Evolutionary conservation across 1,140 invertebrate genomes (phyloP).

Genomic region (Drosophila mauritiana): DNA sequence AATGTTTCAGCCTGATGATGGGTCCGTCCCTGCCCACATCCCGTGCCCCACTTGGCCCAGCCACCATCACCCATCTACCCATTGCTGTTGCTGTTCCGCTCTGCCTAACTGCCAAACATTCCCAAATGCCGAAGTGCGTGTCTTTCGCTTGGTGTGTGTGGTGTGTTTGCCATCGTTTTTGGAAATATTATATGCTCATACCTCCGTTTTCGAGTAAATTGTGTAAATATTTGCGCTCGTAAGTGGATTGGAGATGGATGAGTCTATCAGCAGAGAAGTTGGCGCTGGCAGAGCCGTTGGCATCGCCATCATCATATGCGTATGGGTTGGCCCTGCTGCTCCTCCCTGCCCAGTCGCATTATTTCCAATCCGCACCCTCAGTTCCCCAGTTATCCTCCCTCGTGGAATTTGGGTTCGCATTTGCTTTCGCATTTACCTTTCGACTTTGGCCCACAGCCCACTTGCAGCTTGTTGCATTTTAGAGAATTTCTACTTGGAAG

Average conservation of each 20-base stretch:
- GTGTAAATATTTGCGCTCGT: conserved; percentile 84
- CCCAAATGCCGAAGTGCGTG: conserved; percentile 38
- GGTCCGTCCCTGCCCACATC: not conserved
- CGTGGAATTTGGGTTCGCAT: not conserved
- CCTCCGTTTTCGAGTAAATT: conserved; percentile 85
- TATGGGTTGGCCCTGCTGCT: conserved; percentile 9
- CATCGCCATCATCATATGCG: conserved; percentile 59
- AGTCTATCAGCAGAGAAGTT: conserved; percentile 82
- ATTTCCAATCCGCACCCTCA: conserved; percentile 39
- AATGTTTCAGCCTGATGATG: conserved; percentile 73
- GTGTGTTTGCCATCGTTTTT: conserved; percentile 81
- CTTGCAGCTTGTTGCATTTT: conserved; percentile 32
- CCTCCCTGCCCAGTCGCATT: not conserved
- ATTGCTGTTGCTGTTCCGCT: conserved; percentile 72
- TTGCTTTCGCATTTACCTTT: conserved; percentile 1
- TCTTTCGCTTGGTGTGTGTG: conserved; percentile 39
- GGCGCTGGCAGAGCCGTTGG: conserved; percentile 48
- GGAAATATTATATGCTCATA: conserved; percentile 85
- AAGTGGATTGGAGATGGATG: conserved; percentile 85
- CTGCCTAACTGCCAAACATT: conserved; percentile 77
- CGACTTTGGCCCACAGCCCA: conserved; percentile 7
- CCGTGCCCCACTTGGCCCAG: not conserved
- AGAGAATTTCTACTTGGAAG: not conserved
- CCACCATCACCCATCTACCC: not conserved
- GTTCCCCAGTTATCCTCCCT: conserved; percentile 38